These are phyloP conservation scores for Pristionchus entomophagus DNA, from an alignment of 2,888 invertebrate species.

Conservation along the genomic window DNA sequence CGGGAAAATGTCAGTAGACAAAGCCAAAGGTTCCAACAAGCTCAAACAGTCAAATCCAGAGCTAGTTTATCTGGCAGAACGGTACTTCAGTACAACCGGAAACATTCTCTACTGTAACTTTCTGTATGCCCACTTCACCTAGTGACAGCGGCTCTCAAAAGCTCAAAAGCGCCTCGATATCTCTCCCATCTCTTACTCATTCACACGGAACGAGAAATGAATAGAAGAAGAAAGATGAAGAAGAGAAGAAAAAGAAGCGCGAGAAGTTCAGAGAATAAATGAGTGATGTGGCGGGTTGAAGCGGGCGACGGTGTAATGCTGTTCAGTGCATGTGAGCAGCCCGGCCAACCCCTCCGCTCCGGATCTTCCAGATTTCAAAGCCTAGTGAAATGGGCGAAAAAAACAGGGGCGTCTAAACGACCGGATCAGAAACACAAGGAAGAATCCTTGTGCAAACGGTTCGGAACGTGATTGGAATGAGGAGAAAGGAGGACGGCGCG, in stretches of 20 bases:
- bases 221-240: background rate
- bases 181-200: background rate
- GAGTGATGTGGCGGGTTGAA: conserved; percentile 12
- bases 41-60: background rate
- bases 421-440: conserved; percentile 10
- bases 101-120: background rate
- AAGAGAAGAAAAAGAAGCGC: background rate
- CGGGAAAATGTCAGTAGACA: too few relatives aligned
- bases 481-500: background rate
- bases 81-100: too few relatives aligned
- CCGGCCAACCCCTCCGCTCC: too few relatives aligned
- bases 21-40: background rate
- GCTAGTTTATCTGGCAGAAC: background rate
- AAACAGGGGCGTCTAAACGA: background rate
- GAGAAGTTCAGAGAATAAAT: conserved; percentile 1
- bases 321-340: background rate
- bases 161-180: background rate
- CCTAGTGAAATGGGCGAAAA: background rate
- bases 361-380: too few relatives aligned
- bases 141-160: background rate
- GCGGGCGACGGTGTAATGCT: background rate
- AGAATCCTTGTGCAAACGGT: background rate
- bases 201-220: conserved; percentile 1
- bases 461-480: conserved; percentile 22
- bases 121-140: too few relatives aligned